Evolutionary conservation across 1,140 invertebrate genomes (phyloP).

Genomic region (Listronotus oregonensis): DNA sequence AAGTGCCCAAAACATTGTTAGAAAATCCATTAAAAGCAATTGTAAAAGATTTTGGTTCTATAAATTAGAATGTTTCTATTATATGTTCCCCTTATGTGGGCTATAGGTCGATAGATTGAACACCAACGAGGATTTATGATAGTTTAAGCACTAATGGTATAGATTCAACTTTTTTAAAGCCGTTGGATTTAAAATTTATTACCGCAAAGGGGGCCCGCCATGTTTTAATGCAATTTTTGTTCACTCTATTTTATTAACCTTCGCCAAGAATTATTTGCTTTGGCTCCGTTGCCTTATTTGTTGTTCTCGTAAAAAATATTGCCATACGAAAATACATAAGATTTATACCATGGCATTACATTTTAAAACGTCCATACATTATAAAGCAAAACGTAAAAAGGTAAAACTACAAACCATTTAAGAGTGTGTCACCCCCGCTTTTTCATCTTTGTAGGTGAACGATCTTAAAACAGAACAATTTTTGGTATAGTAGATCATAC

Average conservation of each 20-base stretch:
- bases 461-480: too few relatives aligned
- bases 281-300: slow-evolving; percentile 27
- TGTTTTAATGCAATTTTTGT: slow-evolving; percentile 48
- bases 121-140: slow-evolving; percentile 53
- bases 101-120: slow-evolving; percentile 45
- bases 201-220: slow-evolving; percentile 41
- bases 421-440: slow-evolving; percentile 9
- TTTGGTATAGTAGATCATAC: too few relatives aligned
- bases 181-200: slow-evolving; percentile 50
- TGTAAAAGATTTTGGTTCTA: too few relatives aligned
- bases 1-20: too few relatives aligned
- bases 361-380: slow-evolving; percentile 20
- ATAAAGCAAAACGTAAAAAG: slow-evolving; percentile 17
- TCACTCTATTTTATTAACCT: slow-evolving; percentile 49
- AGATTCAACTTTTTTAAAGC: slow-evolving; percentile 47
- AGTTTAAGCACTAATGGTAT: slow-evolving; percentile 52
- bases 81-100: too few relatives aligned
- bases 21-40: too few relatives aligned
- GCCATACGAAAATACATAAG: slow-evolving; percentile 21
- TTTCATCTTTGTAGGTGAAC: slow-evolving; percentile 1
- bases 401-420: slow-evolving; percentile 7
- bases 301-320: slow-evolving; percentile 15
- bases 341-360: slow-evolving; percentile 22
- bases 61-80: too few relatives aligned
- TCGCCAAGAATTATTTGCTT: slow-evolving; percentile 28